Evolutionary conservation across 1,140 invertebrate species (phyloP), one percentile per base, ranked within the genome.

Genomic region (Brevipalpus yothersi): DNA sequence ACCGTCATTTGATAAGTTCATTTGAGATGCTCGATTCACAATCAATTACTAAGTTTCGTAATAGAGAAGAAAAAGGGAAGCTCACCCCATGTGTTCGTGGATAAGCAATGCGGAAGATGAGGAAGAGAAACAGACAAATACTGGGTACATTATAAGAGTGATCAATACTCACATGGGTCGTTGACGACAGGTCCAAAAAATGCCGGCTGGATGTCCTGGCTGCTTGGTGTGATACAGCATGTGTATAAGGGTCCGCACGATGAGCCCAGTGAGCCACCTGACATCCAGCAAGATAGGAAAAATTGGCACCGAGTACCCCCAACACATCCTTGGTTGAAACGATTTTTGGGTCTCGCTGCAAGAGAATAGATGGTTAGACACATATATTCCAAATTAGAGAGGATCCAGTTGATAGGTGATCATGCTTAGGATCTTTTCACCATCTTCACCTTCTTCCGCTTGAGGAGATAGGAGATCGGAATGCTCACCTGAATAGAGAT

Each of bases 281-380:
- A 79, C 76, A 91, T 79, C 87, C 86, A 91, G 73, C 86, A 90
- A 69, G 83, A 80, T 65, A 91, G 75, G 76, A 90, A 89, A 75
- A 90, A 90, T 74, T 91, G 85, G 71, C 87, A 92, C 67, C 77
- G 73, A 57, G 74, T 79, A 45, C 79, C 84, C 23, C 63, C 63
- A 41, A 64, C 63, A 47, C 63, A 64, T 17, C 60, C 63, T 43
- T 62, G 62, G 31, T 63, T 62, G 21, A 58, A 56, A 8, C 62
- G 62, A 53, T 39, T 55, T 31, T 31, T 31, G 31, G 31, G 31
- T 31, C 31, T 31, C 31, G 31, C 31, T 31, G 31, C 5, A 31
- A 31, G 31, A 31, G 31, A 31, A 31, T 31, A 2, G 31, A 31
- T 31, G 31, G 31, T 31, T 31, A 31, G 31, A 5, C 5, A 5